Base-by-base conservation (phyloP, 2,888 invertebrate genomes). In the Cacoxenus indagator region DNA sequence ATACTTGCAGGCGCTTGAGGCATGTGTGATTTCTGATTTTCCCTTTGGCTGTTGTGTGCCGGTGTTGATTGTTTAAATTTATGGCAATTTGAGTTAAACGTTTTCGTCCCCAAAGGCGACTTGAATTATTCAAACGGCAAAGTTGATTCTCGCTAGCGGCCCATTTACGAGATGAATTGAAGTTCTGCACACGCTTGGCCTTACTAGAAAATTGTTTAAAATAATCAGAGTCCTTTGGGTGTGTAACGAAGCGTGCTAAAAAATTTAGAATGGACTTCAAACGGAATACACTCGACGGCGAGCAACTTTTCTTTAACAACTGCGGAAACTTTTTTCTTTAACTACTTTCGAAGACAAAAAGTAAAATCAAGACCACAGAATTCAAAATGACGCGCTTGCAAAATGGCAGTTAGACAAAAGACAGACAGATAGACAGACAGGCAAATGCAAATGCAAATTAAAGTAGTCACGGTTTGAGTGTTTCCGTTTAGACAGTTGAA, bases 71-170 rank as follows among this genome's bases (percentile, higher is more conserved):
- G 70, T 64, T 71, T 68, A 76, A 75, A 73, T 75, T 76, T 79
- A 75, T 68, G 74, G 70, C 79, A 75, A 70, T 77, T 83, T 75
- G 73, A 74, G 64, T 75, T 79, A 79, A 83, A 77, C 72, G 75
- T 65, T 72, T 68, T 62, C 59, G 54, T 67, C 55, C 14, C 55
- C 24, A 11, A 1, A 55, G 11, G 14, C 19, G 9, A n/a, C 55
- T 55, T 55, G 27, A 24, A 55, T 55, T 27, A 27, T 55, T 55
- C 19, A 55, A 19, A 48, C 48, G 8, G 37, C 37, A 37, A 37
- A 37, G 37, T 48, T 48, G 48, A 14, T 17, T 48, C 17, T 48
- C 37, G 37, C 37, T 14, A 8, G 37, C 37, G 8, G 37, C 9
- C 1, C 8, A 37, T 14, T 37, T 37, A 14, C 0, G 37, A 31